phyloP scores from a whole-genome alignment of 1,140 invertebrate species.

The Scaptomyza pallida region DNA sequence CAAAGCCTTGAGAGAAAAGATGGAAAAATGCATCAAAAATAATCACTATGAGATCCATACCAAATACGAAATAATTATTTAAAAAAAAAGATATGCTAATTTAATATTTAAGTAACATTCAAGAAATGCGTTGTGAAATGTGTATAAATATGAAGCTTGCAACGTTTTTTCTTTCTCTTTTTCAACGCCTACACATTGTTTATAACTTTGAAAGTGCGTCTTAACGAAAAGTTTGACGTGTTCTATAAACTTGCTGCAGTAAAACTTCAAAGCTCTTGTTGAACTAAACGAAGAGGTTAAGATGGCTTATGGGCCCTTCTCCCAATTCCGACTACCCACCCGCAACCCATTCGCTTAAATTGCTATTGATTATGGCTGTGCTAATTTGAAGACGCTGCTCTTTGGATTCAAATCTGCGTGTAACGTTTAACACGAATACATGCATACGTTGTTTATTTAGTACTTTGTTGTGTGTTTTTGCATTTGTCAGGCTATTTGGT shows the following conservation, averaged over 20 bases:
- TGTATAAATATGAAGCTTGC: not conserved
- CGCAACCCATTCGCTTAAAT: too few species aligned
- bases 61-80: too few species aligned
- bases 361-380: slow-evolving; percentile 24
- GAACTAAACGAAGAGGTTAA: slow-evolving; percentile 6
- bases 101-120: too few species aligned
- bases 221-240: not conserved
- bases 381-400: slow-evolving; percentile 13
- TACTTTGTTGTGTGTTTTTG: slow-evolving; percentile 33
- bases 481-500: slow-evolving; percentile 34
- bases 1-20: slow-evolving; percentile 8
- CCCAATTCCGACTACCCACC: too few species aligned
- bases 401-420: slow-evolving; percentile 1
- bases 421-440: not conserved
- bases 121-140: not conserved
- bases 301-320: not conserved
- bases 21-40: not conserved
- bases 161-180: too few species aligned
- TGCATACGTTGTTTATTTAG: slow-evolving; percentile 26
- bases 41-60: too few species aligned
- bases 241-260: not conserved
- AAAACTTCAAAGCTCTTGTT: not conserved
- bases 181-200: slow-evolving; percentile 1
- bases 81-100: too few species aligned
- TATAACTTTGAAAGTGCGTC: slow-evolving; percentile 1